Base-by-base conservation (phyloP, 2,797 vertebrate species). In the Knipowitschia caucasica region DNA sequence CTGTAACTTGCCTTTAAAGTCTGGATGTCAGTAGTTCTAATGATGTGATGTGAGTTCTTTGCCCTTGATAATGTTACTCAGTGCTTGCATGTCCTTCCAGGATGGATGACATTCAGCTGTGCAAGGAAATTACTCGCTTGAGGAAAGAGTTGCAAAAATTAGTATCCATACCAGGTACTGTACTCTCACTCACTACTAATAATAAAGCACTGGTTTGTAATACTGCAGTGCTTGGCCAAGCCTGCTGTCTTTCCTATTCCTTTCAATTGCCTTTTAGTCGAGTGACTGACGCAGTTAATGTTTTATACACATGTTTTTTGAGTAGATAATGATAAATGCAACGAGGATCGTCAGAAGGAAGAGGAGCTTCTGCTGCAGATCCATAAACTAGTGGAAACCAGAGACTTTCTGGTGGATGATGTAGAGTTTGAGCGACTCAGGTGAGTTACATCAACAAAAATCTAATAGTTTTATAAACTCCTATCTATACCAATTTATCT, bases 361-460 rank as follows among this genome's bases (percentile, higher is more conserved):
- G 92, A 94, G 21, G 92, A 94, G 24, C 84, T 95, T 1, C 85
- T 95, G 35, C 91, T 91, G 53, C 92, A 92, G 78, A 94, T 95
- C 64, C 93, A 95, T 64, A 95, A 95, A 79, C 85, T 95, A 71
- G 94, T 95, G 54, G 94, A 95, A 75, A 93, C 91, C 0, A 84
- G 94, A 60, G 93, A 95, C 77, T 95, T 93, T 74, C 81, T 95
- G 35, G 94, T 95, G 83, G 94, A 95, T 0, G 94, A 95, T 2
- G 91, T 93, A 62, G 94, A 95, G 76, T 93, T 95, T 31, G 94
- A 95, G 77, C 86, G 94, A 53, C 90, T 95, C 80, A 92, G 94
- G 94, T 94, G 33, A 0, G 69, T 29, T 20, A 46, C 4, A 5
- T 40, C 61, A 50, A 23, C n/a, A 12, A 40, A 12, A 5, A 20